Evolutionary conservation across 1,140 invertebrate species (phyloP), one percentile per base, ranked within the genome.

Genomic region (Diuraphis noxia): DNA sequence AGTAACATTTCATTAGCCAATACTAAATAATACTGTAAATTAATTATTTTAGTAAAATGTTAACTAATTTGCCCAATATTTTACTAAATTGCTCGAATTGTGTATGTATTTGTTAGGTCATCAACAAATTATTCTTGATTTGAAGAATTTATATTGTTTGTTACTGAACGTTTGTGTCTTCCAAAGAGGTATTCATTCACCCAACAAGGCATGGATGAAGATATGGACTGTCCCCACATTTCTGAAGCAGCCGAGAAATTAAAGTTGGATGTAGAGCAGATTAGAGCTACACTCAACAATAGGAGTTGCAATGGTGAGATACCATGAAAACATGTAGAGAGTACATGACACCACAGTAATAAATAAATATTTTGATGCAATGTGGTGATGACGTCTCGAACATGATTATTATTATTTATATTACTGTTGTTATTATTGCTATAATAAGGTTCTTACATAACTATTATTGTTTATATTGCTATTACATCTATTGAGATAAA

Each of bases 281-380:
- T 91, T 17, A 91, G 77, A 25, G 72, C 23, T 34, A 91, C 89
- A 7, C 72, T 91, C 21, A 91, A 91, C 34, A 91, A 91, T 10
- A 91, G 89, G 41, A 82, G 89, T 91, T 91, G 89, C 34, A 91
- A 81, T 38, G 77, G 89, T 91, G 43, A 91, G 77, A 36, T 41
- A 9, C 9, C 41, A 34, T 25, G 13, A 36, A 63, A 8, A 34
- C 30, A 4, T 72, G 30, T 89, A 38, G 56, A 72, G 56, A 72
- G 10, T 72, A 63, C 56, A 72, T 72, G 56, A n/a, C 56, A 72
- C 13, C 13, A 3, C n/a, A 25, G 40, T 72, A 72, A 72, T 88
- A 40, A 40, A 63, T 21, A 46, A 36, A 43, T 49, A 52, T 52
- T 9, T 36, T 52, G 30, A n/a, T 41, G 36, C 36, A 52, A 36